Evolutionary conservation across 2,797 vertebrate species (phyloP), one percentile per base, ranked within the genome.

Genomic region (Aplochiton taeniatus): DNA sequence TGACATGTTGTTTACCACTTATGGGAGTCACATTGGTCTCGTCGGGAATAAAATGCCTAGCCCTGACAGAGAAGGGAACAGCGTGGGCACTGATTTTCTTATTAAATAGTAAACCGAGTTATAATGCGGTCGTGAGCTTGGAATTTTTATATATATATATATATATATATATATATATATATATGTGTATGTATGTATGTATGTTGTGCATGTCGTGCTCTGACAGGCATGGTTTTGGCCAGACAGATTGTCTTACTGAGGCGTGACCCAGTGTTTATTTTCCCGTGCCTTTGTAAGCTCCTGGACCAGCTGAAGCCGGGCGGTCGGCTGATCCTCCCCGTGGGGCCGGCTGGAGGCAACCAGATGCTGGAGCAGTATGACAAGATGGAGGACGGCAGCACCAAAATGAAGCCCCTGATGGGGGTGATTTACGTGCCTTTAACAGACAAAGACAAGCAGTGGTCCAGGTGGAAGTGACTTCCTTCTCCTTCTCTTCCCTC

Each of bases 381-480:
- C 89, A 99, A 99, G 85, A 77, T 98, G 90, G 96, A 96, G 82
- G 97, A 99, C 52, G 97, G 97, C 93, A 98, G 95, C 90, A 95
- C 93, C 92, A 97, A 95, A 90, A 98, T 95, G 96, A 98, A 98
- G 78, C 93, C 95, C 89, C 91, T 99, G 91, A 99, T 99, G 98
- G 98, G 98, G 89, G 98, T 99, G 93, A 99, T 99, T 91, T 99
- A 99, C 88, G 98, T 99, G 97, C 98, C 98, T 98, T 98, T 99
- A 96, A 99, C 98, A 95, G 98, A 99, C 92, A 96, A 91, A 95
- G 96, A 98, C 76, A 98, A 98, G 95, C 98, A 99, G 91, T 98
- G 96, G 95, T 97, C 96, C 95, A 98, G 96, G 96, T 99, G 98
- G 97, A 98, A 99, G 96, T 99, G 96, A 99, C 93, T 98, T 96